phyloP scores from a whole-genome alignment of 2,113 vertebrate species.

The Ivindomyrus marchei region DNA sequence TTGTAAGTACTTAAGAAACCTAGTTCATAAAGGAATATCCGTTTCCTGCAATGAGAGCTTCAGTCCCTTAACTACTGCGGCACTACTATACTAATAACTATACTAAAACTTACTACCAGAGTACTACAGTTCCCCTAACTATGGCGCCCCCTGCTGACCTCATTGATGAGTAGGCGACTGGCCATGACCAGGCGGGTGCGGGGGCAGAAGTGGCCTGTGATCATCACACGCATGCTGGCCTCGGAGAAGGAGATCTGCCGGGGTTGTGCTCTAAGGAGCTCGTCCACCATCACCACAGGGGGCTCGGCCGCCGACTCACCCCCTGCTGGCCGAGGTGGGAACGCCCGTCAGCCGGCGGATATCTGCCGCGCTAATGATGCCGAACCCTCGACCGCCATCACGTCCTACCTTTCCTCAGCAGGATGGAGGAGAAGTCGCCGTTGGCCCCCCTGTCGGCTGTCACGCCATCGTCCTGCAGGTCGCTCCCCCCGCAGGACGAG shows the following conservation, averaged over 20 bases:
- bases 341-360: background rate
- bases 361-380: background rate
- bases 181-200: slow-evolving; percentile 53
- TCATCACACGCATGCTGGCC: slow-evolving; percentile 62
- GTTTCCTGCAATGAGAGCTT: background rate
- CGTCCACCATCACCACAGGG: slow-evolving; percentile 62
- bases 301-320: slow-evolving; percentile 50
- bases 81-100: background rate
- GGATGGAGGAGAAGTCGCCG: slow-evolving; percentile 59
- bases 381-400: background rate
- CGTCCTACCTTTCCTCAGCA: slow-evolving; percentile 57
- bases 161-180: slow-evolving; percentile 55
- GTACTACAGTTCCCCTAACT: background rate
- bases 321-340: slow-evolving; percentile 16
- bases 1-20: background rate
- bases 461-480: slow-evolving; percentile 45
- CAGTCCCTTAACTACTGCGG: background rate
- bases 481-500: slow-evolving; percentile 47
- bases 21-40: background rate
- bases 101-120: background rate
- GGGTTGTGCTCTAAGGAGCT: slow-evolving; percentile 52
- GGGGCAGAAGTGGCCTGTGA: slow-evolving; percentile 53
- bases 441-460: slow-evolving; percentile 46
- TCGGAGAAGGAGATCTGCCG: slow-evolving; percentile 66
- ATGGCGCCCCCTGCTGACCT: slow-evolving; percentile 39